Conservation (phyloP, 35 echinoderm and acorn worm genomes). For the Eucidaris tribuloides region DNA sequence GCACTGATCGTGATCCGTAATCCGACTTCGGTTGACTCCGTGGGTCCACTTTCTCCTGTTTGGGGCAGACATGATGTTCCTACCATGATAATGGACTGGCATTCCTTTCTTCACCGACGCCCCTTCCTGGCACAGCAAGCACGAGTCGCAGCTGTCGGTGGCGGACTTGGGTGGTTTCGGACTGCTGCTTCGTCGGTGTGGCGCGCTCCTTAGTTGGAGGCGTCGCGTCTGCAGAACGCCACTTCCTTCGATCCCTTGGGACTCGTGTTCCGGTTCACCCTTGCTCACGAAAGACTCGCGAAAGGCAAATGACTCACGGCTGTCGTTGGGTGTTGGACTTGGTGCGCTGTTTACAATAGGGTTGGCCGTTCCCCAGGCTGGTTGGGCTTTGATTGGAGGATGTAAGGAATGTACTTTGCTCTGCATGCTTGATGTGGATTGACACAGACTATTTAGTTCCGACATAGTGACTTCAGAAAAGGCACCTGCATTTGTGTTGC, state of each 20-base stretch:
- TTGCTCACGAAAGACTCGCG: not conserved
- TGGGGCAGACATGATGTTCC: not conserved
- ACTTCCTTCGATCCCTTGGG: not conserved
- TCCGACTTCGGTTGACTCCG: not conserved
- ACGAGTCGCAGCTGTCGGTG: not conserved
- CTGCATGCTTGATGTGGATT: constrained; percentile 3
- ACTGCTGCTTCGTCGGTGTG: not conserved
- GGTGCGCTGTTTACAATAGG: constrained; percentile 18
- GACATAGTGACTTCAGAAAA: constrained; percentile 11
- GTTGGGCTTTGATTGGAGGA: not conserved
- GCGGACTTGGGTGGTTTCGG: not conserved
- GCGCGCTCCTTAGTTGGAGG: not conserved
- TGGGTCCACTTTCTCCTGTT: constrained; percentile 22
- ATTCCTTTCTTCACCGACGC: not conserved
- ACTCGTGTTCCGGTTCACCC: not conserved
- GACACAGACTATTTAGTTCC: constrained; percentile 14
- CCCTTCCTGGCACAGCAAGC: constrained; percentile 8
- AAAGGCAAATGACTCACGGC: constrained; percentile 16
- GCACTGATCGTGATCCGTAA: not conserved
- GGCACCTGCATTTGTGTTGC: too few relatives aligned
- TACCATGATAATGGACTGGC: constrained; percentile 1
- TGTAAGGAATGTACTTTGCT: not conserved
- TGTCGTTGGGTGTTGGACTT: constrained; percentile 12
- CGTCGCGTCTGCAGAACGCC: not conserved
- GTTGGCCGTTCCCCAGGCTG: not conserved